Evolutionary conservation across 2,113 vertebrate species (phyloP), one percentile per base, ranked within the genome.

Genomic region (Helogale parvula): DNA sequence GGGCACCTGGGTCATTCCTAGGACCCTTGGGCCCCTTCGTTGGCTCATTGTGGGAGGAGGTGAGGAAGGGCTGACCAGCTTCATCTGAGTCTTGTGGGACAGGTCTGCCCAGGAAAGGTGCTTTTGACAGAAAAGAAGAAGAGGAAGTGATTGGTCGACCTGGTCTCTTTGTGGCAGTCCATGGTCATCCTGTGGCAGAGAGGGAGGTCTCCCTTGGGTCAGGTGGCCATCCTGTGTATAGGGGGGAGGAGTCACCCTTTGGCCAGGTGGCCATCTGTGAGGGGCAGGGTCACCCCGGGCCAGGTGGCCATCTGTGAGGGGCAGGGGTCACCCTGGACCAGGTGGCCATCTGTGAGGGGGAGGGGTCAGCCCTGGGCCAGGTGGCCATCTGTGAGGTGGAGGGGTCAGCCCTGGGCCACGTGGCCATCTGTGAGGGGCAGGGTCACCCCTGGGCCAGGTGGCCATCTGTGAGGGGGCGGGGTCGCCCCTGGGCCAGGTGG

Each of bases 1-100:
- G 66, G 76, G 8, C 33, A 33, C 31, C 19, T 69, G 13, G 15
- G 66, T 50, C 38, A 7, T 41, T 92, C 38, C 38, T 13, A 21
- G 9, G 23, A 11, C 65, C 45, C n/a, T 50, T 9, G 72, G 38
- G 6, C 8, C 41, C 9, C 54, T 3, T 65, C 35, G 81, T 74
- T 4, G 31, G 45, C 21, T n/a, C n/a, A 9, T n/a, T 13, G 35
- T 63, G 63, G 52, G 41, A 19, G 27, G 31, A 60, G 10, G 38
- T 5, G 1, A 2, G 3, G 8, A 60, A 16, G 27, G 4, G 27
- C 11, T 23, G 35, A 2, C 1, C 45, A 9, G 21, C 13, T 68
- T 45, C 54, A n/a, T 60, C 25, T 47, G 29, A 83, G n/a, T 76
- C 33, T 2, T 2, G 1, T 25, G 50, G n/a, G 47, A 50, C 19